Percentiles rank a stretch among this genome's conserved stretches.
Evolutionary conservation across 2,888 invertebrate species (phyloP).

Genomic region (Sarcophaga carnaria): DNA sequence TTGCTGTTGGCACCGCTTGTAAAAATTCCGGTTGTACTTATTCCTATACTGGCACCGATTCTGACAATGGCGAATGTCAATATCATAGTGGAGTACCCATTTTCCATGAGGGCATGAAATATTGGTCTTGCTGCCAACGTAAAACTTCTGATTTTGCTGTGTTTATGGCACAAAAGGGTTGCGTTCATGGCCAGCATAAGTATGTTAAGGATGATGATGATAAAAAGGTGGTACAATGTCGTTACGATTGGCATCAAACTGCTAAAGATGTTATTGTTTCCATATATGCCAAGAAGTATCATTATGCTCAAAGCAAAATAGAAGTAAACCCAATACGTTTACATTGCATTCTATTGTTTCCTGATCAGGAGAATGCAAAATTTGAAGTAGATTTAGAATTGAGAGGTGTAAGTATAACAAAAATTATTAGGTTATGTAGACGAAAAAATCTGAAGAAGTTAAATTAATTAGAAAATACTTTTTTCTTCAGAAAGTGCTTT

Average conservation of each 20-base stretch:
- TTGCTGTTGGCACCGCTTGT: constrained; percentile 90
- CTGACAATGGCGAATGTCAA: constrained; percentile 86
- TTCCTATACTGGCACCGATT: constrained; percentile 87
- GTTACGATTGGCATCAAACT: constrained; percentile 98
- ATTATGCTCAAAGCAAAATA: constrained; percentile 88
- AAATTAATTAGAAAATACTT: no score
- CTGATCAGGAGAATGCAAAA: constrained; percentile 87
- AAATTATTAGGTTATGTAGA: not conserved
- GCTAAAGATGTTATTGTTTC: constrained; percentile 91
- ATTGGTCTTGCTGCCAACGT: constrained; percentile 97
- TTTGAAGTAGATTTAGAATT: constrained; percentile 91
- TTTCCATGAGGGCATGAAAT: constrained; percentile 98
- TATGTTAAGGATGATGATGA: constrained; percentile 89
- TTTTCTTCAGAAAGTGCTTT: no score
- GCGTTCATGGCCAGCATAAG: constrained; percentile 90
- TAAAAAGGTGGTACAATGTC: constrained; percentile 86
- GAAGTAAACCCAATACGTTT: constrained; percentile 93
- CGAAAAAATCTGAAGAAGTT: no score
- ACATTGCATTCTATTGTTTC: constrained; percentile 89
- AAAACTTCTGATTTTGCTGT: constrained; percentile 96
- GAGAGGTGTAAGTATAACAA: constrained; percentile 86
- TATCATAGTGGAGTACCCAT: constrained; percentile 95
- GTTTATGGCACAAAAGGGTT: constrained; percentile 96
- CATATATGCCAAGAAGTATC: constrained; percentile 94
- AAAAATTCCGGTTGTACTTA: constrained; percentile 92